Percentiles rank a stretch among this genome's conserved stretches.
Evolutionary conservation across 2,888 invertebrate genomes (phyloP).

Genomic region (Pandemis cinnamomeana): DNA sequence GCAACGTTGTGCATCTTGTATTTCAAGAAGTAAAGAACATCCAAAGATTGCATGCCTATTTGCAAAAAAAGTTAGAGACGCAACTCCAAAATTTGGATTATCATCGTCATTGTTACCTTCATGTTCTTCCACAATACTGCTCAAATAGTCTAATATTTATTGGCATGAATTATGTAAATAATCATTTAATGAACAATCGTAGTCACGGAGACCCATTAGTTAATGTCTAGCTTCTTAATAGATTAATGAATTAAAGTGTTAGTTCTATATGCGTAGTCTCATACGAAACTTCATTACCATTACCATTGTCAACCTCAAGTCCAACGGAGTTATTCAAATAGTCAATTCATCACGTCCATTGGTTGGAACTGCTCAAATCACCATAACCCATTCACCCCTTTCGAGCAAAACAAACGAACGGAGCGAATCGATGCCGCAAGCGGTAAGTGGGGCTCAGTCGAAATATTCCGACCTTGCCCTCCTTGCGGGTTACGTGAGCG

Average conservation of each 20-base stretch:
- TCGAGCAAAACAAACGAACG: constrained; percentile 50
- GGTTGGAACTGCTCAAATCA: constrained; percentile 13
- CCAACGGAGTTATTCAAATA: neutral
- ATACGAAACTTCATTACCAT: neutral
- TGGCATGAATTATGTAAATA: no score
- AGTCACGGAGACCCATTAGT: no score
- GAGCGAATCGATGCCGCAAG: constrained; percentile 51
- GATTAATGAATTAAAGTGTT: neutral
- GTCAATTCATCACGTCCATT: neutral
- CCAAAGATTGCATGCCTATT: no score
- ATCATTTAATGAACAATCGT: no score
- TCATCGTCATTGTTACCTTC: no score
- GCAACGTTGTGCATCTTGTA: constrained; percentile 3
- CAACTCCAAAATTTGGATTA: no score
- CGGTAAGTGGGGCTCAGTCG: constrained; percentile 70
- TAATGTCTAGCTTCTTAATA: neutral
- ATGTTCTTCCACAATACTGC: no score
- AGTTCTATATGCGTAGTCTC: neutral
- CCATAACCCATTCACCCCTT: constrained; percentile 40
- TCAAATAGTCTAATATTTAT: no score
- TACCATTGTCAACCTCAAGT: neutral
- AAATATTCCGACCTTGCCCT: constrained; percentile 42
- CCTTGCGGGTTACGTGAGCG: constrained; percentile 42
- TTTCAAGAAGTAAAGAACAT: neutral
- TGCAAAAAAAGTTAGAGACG: no score